These are phyloP conservation scores for Stenodera caucasica DNA, from an alignment of 2,888 invertebrate genomes.

Conservation along the genomic window DNA sequence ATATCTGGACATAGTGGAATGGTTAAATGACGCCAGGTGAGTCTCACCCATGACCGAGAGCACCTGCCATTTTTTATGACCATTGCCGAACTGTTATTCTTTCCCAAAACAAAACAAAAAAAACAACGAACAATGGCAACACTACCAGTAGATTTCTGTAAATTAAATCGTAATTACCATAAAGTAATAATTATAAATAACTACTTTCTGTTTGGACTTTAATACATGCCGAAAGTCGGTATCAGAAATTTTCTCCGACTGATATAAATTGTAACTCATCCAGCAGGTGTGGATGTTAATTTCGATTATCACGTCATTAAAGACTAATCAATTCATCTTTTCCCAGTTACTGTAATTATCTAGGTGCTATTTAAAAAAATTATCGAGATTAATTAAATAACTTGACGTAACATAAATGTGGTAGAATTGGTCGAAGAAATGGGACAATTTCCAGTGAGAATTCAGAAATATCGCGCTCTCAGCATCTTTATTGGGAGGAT, in stretches of 20 bases:
- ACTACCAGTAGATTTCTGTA: neutral
- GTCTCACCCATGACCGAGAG: constrained; percentile 30
- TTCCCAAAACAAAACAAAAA: neutral
- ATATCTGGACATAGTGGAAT: constrained; percentile 7
- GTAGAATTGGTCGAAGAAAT: too few relatives aligned
- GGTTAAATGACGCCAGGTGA: constrained; percentile 31
- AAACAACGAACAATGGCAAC: neutral
- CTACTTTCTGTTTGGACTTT: too few relatives aligned
- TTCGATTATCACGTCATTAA: neutral
- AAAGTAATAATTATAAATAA: too few relatives aligned
- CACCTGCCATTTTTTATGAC: constrained; percentile 42
- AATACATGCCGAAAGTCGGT: neutral
- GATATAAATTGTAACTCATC: neutral
- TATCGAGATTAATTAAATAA: neutral
- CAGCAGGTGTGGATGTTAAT: neutral
- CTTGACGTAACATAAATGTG: neutral
- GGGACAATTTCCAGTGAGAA: neutral
- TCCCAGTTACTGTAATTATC: neutral
- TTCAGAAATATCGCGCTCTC: neutral
- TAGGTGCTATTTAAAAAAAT: neutral
- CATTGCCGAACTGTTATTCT: constrained; percentile 24
- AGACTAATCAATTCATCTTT: neutral
- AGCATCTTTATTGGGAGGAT: neutral
- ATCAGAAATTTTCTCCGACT: neutral
- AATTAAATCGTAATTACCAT: neutral